Evolutionary conservation across 2,113 vertebrate genomes (phyloP), one percentile per base, ranked within the genome.

Genomic region (Indicator indicator): DNA sequence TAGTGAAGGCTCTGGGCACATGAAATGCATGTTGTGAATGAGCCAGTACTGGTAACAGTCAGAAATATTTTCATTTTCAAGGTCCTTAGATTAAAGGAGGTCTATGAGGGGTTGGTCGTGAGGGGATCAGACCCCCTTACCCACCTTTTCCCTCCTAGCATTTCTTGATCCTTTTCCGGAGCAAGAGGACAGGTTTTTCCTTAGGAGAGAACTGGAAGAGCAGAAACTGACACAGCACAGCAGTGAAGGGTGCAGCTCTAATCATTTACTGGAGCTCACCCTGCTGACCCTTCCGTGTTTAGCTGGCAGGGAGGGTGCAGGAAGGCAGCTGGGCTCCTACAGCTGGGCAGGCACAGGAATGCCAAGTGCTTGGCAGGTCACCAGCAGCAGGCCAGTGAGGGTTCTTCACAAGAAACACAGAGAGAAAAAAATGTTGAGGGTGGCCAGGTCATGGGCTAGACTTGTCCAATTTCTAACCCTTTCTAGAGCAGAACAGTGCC

Each of bases 271-370:
- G 79, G 68, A 91, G 84, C 50, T 87, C 85, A 80, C 55, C 27
- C 92, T 79, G 52, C 75, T 73, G 94, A 72, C 93, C 92, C 79
- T 82, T 94, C 87, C 46, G 85, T 40, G 85, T 88, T 87, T 79
- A 83, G 82, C 93, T 33, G 32, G 82, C 89, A 73, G 82, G 83
- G 75, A 89, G 75, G 75, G 67, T 54, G 12, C 3, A 5, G 86
- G 85, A 95, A 75, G 82, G 92, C 90, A 80, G 23, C 28, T 0
- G 32, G n/a, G 68, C 76, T 88, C 93, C 79, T 88, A 74, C 75
- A 80, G 88, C 92, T 83, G 92, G 93, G 73, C 95, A 91, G 76
- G 90, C 52, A 2, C 93, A 93, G 83, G 74, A 83, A 76, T 77
- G 85, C 0, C 6, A 80, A 86, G 89, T 88, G 54, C 92, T 86